Percentiles rank a stretch among this genome's conserved stretches.
Evolutionary conservation across 2,797 vertebrate genomes (phyloP).

Genomic region (Sebastes kiyomatsui): DNA sequence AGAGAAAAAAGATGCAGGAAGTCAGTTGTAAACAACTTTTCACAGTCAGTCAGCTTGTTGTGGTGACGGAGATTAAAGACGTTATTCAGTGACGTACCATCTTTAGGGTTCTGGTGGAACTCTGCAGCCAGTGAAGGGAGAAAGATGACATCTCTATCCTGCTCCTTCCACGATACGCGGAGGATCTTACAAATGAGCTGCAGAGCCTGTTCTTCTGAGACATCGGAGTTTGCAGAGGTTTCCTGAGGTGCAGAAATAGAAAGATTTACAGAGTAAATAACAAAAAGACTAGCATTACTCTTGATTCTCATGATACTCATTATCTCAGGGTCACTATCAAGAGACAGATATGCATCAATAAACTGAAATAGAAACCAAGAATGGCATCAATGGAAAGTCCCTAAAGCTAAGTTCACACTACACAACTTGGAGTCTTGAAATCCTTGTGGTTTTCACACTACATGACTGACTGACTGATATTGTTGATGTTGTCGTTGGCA

Average conservation of each 20-base stretch:
- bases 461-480: too few relatives aligned
- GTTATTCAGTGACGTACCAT: constrained; percentile 81
- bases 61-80: neutral
- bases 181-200: constrained; percentile 99
- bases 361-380: constrained; percentile 30
- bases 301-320: neutral
- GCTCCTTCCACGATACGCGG: constrained; percentile 98
- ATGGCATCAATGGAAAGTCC: constrained; percentile 10
- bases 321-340: neutral
- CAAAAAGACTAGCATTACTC: neutral
- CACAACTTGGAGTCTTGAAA: too few relatives aligned
- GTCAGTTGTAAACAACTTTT: neutral
- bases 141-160: constrained; percentile 97
- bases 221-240: constrained; percentile 88
- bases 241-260: constrained; percentile 80
- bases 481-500: too few relatives aligned
- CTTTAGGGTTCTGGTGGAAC: constrained; percentile 94
- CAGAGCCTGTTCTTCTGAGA: constrained; percentile 96
- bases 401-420: neutral
- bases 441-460: too few relatives aligned
- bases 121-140: constrained; percentile 93
- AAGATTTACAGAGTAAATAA: neutral
- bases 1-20: neutral
- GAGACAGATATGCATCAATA: neutral
- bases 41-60: neutral